These are phyloP conservation scores for Cheilosia grossa DNA, from an alignment of 2,888 invertebrate species.

Conservation along the genomic window DNA sequence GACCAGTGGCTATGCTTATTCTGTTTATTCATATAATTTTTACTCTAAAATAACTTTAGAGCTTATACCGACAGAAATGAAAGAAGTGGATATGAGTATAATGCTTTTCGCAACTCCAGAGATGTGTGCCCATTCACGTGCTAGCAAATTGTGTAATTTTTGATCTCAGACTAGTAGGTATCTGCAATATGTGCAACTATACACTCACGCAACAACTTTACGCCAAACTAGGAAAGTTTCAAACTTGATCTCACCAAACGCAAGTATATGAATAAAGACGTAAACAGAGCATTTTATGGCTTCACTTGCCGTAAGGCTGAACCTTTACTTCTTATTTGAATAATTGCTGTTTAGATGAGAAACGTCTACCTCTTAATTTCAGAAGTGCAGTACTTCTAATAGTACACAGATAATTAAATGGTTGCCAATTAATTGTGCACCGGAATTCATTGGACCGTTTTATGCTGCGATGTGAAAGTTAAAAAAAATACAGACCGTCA, in stretches of 20 bases:
- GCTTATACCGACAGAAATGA: too few species aligned
- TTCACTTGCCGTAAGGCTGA: background rate
- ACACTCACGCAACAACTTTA: background rate
- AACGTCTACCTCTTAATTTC: too few species aligned
- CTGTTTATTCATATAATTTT: constrained; percentile 5
- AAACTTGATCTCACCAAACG: background rate
- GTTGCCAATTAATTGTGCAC: too few species aligned
- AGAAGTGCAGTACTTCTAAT: too few species aligned
- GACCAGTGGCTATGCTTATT: constrained; percentile 8
- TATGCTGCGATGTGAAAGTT: too few species aligned
- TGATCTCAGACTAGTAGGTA: background rate
- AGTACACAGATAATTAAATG: too few species aligned
- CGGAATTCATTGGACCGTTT: too few species aligned
- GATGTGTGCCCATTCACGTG: background rate
- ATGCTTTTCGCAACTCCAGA: background rate
- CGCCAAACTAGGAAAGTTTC: background rate
- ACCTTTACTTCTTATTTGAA: background rate
- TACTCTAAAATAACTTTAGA: too few species aligned
- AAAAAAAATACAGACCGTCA: too few species aligned
- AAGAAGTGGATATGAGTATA: background rate
- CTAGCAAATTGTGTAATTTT: background rate
- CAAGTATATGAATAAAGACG: too few species aligned
- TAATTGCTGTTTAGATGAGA: too few species aligned
- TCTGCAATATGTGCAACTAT: background rate
- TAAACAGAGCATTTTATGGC: background rate